Evolutionary conservation across 2,797 vertebrate species (phyloP).

Genomic region (Petrocephalus sullivani): DNA sequence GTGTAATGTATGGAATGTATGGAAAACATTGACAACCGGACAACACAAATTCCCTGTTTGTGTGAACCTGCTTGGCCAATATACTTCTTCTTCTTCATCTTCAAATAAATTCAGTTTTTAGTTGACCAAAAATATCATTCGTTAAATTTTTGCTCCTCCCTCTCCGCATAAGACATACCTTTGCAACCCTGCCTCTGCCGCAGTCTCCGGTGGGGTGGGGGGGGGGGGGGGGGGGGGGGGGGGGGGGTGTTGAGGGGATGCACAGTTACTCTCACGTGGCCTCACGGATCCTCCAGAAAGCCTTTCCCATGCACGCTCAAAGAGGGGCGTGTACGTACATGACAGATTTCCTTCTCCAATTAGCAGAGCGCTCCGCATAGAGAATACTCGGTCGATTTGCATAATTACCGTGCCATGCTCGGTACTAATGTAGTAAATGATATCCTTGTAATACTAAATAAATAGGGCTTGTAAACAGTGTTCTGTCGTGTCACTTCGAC

Average conservation of each 20-base stretch:
- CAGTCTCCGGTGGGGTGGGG: too few relatives aligned
- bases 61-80: not conserved
- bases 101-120: not conserved
- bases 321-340: not conserved
- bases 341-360: constrained; percentile 10
- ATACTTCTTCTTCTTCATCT: not conserved
- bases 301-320: too few relatives aligned
- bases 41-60: not conserved
- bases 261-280: too few relatives aligned
- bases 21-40: too few relatives aligned
- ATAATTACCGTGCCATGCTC: not conserved
- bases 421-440: constrained; percentile 7
- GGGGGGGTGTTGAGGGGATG: too few relatives aligned
- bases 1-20: too few relatives aligned
- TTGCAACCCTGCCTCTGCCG: not conserved
- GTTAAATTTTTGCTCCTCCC: not conserved
- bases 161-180: not conserved
- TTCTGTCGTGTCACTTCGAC: not conserved
- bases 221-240: too few relatives aligned
- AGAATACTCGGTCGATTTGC: not conserved
- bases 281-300: not conserved
- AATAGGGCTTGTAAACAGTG: constrained; percentile 3
- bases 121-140: not conserved
- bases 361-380: not conserved
- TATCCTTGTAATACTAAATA: constrained; percentile 5